phyloP scores from a whole-genome alignment of 2,113 vertebrate genomes.

The Bagarius yarrelli region DNA sequence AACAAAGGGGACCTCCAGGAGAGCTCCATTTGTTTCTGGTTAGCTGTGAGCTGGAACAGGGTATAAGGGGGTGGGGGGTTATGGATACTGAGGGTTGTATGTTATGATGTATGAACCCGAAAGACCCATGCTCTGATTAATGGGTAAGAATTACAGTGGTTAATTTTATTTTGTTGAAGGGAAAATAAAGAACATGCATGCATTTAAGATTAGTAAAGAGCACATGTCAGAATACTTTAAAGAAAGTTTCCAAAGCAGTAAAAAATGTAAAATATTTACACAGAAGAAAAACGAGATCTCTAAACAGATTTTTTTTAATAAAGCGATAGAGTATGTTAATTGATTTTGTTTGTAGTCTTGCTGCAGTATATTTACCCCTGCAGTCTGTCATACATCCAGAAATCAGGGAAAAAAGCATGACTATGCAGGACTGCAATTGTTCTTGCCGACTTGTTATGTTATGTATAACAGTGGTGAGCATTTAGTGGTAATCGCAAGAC shows the following conservation, averaged over 20 bases:
- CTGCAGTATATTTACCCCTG: background rate
- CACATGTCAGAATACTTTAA: constrained; percentile 52
- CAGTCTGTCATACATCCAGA: background rate
- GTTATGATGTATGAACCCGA: constrained; percentile 9
- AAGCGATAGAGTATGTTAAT: no score
- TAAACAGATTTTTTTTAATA: no score
- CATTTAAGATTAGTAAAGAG: constrained; percentile 2
- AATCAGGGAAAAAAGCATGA: background rate
- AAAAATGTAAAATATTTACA: constrained; percentile 7
- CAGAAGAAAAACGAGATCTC: background rate
- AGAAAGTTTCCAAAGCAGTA: constrained; percentile 31
- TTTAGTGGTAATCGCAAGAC: constrained; percentile 13
- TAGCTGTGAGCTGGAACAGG: constrained; percentile 18
- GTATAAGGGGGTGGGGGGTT: background rate
- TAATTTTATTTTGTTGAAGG: background rate
- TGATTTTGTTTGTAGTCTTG: no score
- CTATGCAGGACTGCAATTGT: constrained; percentile 17
- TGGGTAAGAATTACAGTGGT: background rate
- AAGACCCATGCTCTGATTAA: background rate
- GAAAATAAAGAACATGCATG: constrained; percentile 18
- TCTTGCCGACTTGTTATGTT: constrained; percentile 36
- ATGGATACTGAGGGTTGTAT: background rate
- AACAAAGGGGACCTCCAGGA: constrained; percentile 18
- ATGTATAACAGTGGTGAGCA: constrained; percentile 31
- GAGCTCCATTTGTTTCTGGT: constrained; percentile 37